phyloP scores from a whole-genome alignment of 2,888 invertebrate species.

The Meiosimyza decipiens region DNA sequence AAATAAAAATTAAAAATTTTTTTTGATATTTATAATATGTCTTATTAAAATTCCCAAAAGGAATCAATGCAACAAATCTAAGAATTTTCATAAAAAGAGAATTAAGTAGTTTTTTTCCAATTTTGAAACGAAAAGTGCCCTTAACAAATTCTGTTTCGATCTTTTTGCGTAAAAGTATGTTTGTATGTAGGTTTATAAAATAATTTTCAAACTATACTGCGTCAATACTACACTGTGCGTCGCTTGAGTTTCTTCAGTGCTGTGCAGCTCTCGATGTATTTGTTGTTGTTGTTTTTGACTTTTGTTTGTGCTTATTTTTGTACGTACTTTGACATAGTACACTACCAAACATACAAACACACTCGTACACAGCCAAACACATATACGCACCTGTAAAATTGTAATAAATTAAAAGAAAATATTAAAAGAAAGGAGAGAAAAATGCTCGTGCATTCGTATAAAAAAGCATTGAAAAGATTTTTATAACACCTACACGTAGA shows the following conservation, averaged over 20 bases:
- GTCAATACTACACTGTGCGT: neutral
- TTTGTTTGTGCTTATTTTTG: conserved; percentile 10
- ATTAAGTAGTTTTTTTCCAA: too few relatives aligned
- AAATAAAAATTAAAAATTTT: too few relatives aligned
- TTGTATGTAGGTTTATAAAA: too few relatives aligned
- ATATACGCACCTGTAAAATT: conserved; percentile 59
- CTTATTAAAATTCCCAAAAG: too few relatives aligned
- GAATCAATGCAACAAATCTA: too few relatives aligned
- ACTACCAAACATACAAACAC: conserved; percentile 1
- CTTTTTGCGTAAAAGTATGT: too few relatives aligned
- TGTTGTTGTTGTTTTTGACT: conserved; percentile 3
- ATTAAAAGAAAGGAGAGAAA: conserved; percentile 30
- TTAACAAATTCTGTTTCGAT: too few relatives aligned
- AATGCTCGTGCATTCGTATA: too few relatives aligned
- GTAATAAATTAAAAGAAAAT: conserved; percentile 56
- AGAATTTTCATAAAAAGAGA: too few relatives aligned
- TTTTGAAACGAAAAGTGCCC: too few relatives aligned
- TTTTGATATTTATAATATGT: too few relatives aligned
- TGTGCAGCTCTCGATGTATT: conserved; percentile 1
- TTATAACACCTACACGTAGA: conserved; percentile 6
- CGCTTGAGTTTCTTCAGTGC: conserved; percentile 1
- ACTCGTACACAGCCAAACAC: neutral
- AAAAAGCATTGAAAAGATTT: conserved; percentile 8
- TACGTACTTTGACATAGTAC: conserved; percentile 12
- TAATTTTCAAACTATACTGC: too few relatives aligned